Base-by-base conservation (phyloP, 1,140 invertebrate species). In the Diachasmimorpha longicaudata region DNA sequence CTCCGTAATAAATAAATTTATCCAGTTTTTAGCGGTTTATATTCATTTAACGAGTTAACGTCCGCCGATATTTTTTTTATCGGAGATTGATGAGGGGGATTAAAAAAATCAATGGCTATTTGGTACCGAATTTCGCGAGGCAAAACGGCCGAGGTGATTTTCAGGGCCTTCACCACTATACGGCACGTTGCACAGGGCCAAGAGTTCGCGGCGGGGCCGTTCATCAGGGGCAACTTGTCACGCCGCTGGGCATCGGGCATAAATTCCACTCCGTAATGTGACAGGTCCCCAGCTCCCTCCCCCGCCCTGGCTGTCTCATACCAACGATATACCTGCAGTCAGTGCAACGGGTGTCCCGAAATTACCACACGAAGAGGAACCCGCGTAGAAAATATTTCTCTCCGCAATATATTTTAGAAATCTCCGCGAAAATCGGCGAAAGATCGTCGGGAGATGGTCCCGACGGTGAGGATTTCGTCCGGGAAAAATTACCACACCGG, bases 171-270 rank as follows among this genome's bases (percentile, higher is more conserved):
- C 72, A 70, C 74, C 37, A 31, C 8, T 44, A 19, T 66, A 76
- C 55, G 68, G 73, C 78, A 78, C 77, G 74, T 77, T 73, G 69
- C 72, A 74, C 79, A 84, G 86, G 87, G 87, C 85, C 86, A 88
- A 87, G 84, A 87, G 87, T 88, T 87, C 87, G 87, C 86, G 79
- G 80, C 81, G 83, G 82, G 83, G 84, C 85, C 86, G 87, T 89
- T 88, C 87, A 88, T 89, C 88, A 89, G 86, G 85, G 84, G 84
- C 85, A 88, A 88, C 88, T 89, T 89, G 87, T 89, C 88, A 87
- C 84, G 87, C 87, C 87, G 87, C 84, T 89, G 86, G 88, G 87
- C 87, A 89, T 87, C 86, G 85, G 80, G 79, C 87, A 89, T 89
- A 89, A 89, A 89, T 89, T 87, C 83, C 82, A 79, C 81, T 81